Base-by-base conservation (phyloP, 2,797 vertebrate species). In the Ctenochaetus hawaiiensis region DNA sequence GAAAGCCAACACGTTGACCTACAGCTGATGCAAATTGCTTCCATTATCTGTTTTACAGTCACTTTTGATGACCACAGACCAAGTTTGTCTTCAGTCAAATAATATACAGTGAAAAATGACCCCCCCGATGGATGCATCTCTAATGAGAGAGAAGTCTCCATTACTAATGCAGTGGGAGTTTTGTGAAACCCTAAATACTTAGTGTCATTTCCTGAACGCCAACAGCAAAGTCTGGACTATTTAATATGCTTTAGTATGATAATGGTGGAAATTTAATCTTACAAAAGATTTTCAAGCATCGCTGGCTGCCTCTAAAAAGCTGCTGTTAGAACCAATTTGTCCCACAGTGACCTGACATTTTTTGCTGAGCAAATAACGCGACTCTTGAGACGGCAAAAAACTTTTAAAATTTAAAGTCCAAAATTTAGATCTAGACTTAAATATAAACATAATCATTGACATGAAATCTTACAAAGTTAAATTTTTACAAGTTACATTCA, bases 21-120 rank as follows among this genome's bases (percentile, higher is more conserved):
- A 52, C 37, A 53, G 62, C 56, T 48, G 56, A 53, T 66, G 20
- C 41, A 59, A 69, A 65, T n/a, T 14, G 3, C 0, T 73, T 45
- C 6, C 17, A 52, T 37, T 63, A n/a, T 72, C 54, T n/a, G 23
- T 23, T 18, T 59, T 34, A 54, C 30, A 53, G n/a, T 18, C 37
- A 37, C 53, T 65, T 70, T 34, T 64, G 30, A 64, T 41, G 61
- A 69, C 44, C 2, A 1, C 20, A 37, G 37, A 52, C 20, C n/a
- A 37, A 22, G 12, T 72, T 60, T 13, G n/a, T 65, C 48, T 64
- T 37, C n/a, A n/a, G n/a, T 71, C 8, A 23, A 17, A 57, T 61
- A 54, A 70, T 4, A 37, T 6, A 43, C n/a, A 34, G 4, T 30
- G 26, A 30, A 30, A 30, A 30, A 30, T 22, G 30, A 66, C 34